Conservation (phyloP, 1,140 invertebrate genomes). For the Aculops lycopersici region DNA sequence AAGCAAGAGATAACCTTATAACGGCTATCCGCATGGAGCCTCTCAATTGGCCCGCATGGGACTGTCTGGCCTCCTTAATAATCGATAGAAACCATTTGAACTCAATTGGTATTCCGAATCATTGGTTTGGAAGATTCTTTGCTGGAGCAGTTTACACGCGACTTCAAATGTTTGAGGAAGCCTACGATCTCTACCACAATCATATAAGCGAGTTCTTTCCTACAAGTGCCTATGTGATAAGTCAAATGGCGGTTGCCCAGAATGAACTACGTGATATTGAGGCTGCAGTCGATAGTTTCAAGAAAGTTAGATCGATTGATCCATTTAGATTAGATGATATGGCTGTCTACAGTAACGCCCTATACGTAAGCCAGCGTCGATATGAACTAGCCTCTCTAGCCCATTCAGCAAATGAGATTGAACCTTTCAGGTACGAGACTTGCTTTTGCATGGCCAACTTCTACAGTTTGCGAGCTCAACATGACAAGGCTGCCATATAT, state of each 20-base stretch:
- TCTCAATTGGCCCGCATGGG: constrained; percentile 66
- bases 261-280: constrained; percentile 76
- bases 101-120: constrained; percentile 30
- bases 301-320: constrained; percentile 43
- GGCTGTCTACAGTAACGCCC: constrained; percentile 79
- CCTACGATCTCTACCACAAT: constrained; percentile 25
- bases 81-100: constrained; percentile 29
- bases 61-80: constrained; percentile 54
- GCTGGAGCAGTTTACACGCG: constrained; percentile 61
- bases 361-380: constrained; percentile 46
- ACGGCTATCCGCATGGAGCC: constrained; percentile 41
- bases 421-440: constrained; percentile 86
- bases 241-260: constrained; percentile 62
- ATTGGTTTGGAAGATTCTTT: constrained; percentile 86
- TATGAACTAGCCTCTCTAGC: constrained; percentile 71
- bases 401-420: constrained; percentile 62
- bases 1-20: constrained; percentile 38
- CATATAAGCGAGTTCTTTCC: constrained; percentile 37
- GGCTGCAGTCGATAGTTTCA: constrained; percentile 48
- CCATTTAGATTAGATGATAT: constrained; percentile 73
- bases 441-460: constrained; percentile 97
- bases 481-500: constrained; percentile 81
- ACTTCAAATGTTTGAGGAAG: constrained; percentile 46
- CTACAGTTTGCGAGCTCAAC: constrained; percentile 75
- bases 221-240: constrained; percentile 55